Percentiles rank a stretch among this genome's conserved stretches.
Evolutionary conservation across 2,113 vertebrate genomes (phyloP).

Genomic region (Podarcis cretensis): DNA sequence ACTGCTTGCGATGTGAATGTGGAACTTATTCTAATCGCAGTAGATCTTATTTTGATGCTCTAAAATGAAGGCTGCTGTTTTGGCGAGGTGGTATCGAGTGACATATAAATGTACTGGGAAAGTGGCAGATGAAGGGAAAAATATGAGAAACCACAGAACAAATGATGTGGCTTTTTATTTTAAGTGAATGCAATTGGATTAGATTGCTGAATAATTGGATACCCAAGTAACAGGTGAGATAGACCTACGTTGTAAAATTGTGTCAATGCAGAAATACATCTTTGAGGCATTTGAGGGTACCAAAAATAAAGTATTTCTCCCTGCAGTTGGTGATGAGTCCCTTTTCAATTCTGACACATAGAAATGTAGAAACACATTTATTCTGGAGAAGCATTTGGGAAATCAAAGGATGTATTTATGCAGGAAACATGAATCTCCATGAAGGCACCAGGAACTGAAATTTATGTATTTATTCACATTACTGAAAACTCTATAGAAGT

Average conservation of each 20-base stretch:
- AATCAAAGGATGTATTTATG: conserved; percentile 33
- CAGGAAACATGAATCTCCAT: not conserved
- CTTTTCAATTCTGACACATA: conserved; percentile 33
- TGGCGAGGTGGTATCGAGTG: conserved; percentile 9
- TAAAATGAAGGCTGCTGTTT: conserved; percentile 26
- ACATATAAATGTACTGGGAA: not conserved
- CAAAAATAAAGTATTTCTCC: conserved; percentile 4
- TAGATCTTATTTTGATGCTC: conserved; percentile 40
- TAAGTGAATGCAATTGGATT: conserved; percentile 12
- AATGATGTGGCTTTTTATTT: conserved; percentile 4
- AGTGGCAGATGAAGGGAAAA: not conserved
- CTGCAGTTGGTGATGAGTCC: not conserved
- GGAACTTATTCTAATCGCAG: conserved; percentile 46
- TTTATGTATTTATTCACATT: conserved; percentile 25
- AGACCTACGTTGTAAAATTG: conserved; percentile 20
- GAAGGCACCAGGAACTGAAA: conserved; percentile 1
- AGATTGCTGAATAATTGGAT: conserved; percentile 25
- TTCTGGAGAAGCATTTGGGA: conserved; percentile 15
- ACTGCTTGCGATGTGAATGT: conserved; percentile 22
- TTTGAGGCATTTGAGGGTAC: conserved; percentile 21
- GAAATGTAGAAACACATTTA: conserved; percentile 10
- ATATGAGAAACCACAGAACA: not conserved
- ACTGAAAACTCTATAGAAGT: not conserved
- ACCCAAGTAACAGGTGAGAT: conserved; percentile 16
- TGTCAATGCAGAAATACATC: not conserved